Base-by-base conservation (phyloP, 1,140 invertebrate genomes). In the Listronotus oregonensis region DNA sequence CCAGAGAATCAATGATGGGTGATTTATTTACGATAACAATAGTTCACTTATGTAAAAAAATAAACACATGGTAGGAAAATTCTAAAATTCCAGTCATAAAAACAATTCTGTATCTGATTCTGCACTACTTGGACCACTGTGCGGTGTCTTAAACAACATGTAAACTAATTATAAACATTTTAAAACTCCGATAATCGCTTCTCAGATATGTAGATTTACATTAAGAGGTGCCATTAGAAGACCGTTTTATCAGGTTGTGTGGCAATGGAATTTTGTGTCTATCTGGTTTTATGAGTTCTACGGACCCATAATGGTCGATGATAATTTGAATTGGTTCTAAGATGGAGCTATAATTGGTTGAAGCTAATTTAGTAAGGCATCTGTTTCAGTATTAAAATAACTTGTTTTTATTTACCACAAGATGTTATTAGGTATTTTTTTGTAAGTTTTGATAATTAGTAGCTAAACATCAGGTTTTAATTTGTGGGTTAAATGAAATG, bases 171-270 rank as follows among this genome's bases (percentile, higher is more conserved):
- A 59, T 59, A 32, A 17, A 10, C 43, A 34, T 59, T 59, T 47
- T 18, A 37, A 59, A 47, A 59, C 34, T 12, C 42, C 18, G 34
- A 37, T 58, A 58, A 58, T 58, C 32, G 42, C 9, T 17, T 37
- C 40, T 49, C 32, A 15, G 57, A 43, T 50, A 49, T 59, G 57
- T 59, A 59, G 57, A 59, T 59, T 59, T 46, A 50, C 57, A 50
- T 59, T 59, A 49, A 50, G 44, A 59, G 57, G 47, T 50, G 57
- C 44, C 47, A 49, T 59, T 59, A 59, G 57, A 59, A 49, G 34
- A 14, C 21, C 27, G 57, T 47, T 59, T 58, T 59, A 59, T 59
- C 47, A 21, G 44, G 27, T 39, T 42, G 11, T 14, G 40, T 17
- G 54, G 54, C 15, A 39, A 17, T 27, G 54, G 54, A 43, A 56